A percentile compares a stretch with the other conserved stretches of the same genome.
Conservation (phyloP, 2,113 vertebrate genomes). For the Otus sunia region DNA sequence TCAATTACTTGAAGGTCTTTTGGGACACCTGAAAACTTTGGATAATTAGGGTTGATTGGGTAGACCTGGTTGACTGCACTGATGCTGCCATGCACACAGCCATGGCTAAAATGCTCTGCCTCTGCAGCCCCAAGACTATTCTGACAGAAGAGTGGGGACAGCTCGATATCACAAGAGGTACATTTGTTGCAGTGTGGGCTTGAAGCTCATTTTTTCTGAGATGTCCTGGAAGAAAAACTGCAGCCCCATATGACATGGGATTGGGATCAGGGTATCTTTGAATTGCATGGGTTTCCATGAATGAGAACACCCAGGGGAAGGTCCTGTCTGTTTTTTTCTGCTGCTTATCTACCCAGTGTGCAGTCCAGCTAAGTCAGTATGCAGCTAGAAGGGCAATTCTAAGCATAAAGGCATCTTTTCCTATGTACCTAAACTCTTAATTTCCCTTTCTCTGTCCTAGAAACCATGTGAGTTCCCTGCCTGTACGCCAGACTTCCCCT, state of each 20-base stretch:
- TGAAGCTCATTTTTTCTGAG: background rate
- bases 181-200: background rate
- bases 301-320: background rate
- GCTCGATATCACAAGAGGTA: background rate
- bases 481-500: background rate
- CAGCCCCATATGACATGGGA: background rate
- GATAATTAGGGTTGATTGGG: background rate
- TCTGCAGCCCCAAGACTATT: background rate
- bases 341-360: background rate
- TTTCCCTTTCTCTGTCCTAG: background rate
- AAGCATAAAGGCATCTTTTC: background rate
- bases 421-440: background rate
- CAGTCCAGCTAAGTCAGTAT: background rate
- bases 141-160: background rate
- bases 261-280: background rate
- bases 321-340: background rate
- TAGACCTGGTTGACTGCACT: background rate
- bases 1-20: background rate
- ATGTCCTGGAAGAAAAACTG: background rate
- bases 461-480: background rate
- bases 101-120: background rate
- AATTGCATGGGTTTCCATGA: background rate
- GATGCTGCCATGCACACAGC: background rate
- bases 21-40: background rate
- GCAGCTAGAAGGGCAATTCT: background rate